Base-by-base conservation (phyloP, 1,140 invertebrate species). In the Scylla paramamosain region DNA sequence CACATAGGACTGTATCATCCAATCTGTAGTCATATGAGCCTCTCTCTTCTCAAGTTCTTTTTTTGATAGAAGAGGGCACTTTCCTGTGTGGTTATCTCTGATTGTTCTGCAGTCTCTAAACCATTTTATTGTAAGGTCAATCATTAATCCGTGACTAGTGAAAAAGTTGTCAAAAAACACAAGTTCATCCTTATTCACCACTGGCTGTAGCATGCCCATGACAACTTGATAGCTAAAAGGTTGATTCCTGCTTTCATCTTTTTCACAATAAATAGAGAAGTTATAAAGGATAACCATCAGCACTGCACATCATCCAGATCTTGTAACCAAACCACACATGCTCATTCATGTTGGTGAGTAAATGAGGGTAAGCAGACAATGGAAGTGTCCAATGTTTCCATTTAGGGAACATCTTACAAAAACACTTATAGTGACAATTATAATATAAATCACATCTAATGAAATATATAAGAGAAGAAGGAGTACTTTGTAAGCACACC, bases 261-360 rank as follows among this genome's bases (percentile, higher is more conserved):
- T 86, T 29, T 32, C 39, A 93, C 29, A 32, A 77, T 86, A 84
- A 39, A 93, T 67, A 45, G 4, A 93, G 86, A 84, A 4, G 82
- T 86, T 93, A 45, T 52, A 2, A 52, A n/a, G 46, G 31, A 46
- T 39, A 93, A 28, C 32, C 92, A 86, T 93, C 32, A 25, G 25
- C 92, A 39, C 32, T 87, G n/a, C 28, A 77, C 77, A 83, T 12
- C 91, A 92, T 77, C 59, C 77, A 92, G 7, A 92, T 92, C 31
- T 77, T 92, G 45, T 92, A 82, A 20, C 48, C 48, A 67, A 92
- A 92, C n/a, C 25, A 25, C 0, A 52, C 28, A 77, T 8, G 91
- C 32, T 92, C 67, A 82, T 92, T 39, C 32, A 91, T 20, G 32
- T 10, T 91, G 16, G 4, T 45, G 89, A 46, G 16, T 91, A 91